phyloP scores from a whole-genome alignment of 2,888 invertebrate genomes.

The Parnassius mnemosyne region DNA sequence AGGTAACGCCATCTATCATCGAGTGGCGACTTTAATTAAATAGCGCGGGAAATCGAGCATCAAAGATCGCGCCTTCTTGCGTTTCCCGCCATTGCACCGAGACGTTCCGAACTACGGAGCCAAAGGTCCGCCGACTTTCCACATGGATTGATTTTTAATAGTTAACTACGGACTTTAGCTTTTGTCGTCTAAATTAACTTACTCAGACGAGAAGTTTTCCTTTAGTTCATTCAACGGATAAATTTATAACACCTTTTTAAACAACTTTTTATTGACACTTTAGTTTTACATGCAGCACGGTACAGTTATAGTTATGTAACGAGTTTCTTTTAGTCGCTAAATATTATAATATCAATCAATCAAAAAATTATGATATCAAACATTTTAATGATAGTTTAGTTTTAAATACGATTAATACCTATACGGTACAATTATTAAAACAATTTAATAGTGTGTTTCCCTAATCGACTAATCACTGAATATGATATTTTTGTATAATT shows the following conservation, averaged over 20 bases:
- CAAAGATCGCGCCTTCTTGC: slow-evolving; percentile 73
- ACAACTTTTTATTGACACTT: background rate
- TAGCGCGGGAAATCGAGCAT: slow-evolving; percentile 78
- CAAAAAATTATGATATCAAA: too few relatives aligned
- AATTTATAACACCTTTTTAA: slow-evolving; percentile 30
- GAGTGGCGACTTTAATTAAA: slow-evolving; percentile 73
- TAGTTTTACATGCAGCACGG: too few relatives aligned
- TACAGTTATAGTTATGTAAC: too few relatives aligned
- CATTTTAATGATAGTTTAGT: too few relatives aligned
- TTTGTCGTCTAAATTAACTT: slow-evolving; percentile 71
- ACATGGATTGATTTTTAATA: slow-evolving; percentile 77
- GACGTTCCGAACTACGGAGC: slow-evolving; percentile 57
- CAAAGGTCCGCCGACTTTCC: slow-evolving; percentile 68
- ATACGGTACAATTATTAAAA: too few relatives aligned
- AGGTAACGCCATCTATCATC: slow-evolving; percentile 70
- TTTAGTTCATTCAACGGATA: slow-evolving; percentile 46
- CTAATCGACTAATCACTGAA: too few relatives aligned
- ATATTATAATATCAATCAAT: too few relatives aligned
- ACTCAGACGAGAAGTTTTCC: slow-evolving; percentile 56
- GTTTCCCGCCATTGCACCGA: slow-evolving; percentile 65
- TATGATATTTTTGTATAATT: too few relatives aligned
- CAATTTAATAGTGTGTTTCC: too few relatives aligned
- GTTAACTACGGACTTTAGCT: slow-evolving; percentile 69
- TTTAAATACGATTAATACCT: too few relatives aligned
- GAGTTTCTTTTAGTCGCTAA: too few relatives aligned